These are phyloP conservation scores for Gambusia affinis DNA, from an alignment of 2,113 vertebrate genomes.

Conservation along the genomic window DNA sequence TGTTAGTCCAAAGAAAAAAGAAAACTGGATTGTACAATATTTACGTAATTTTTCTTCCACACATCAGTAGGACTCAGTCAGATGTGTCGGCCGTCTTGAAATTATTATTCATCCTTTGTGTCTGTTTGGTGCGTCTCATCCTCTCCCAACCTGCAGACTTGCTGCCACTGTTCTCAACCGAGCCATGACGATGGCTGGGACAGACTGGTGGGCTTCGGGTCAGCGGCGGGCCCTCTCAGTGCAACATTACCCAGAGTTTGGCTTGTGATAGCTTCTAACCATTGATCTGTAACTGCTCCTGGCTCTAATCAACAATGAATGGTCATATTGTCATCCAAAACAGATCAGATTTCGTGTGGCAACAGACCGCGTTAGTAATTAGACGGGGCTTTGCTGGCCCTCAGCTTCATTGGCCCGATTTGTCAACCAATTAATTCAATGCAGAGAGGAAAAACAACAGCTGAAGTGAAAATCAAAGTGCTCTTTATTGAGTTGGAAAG, in stretches of 20 bases:
- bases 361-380: slow-evolving; percentile 66
- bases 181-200: slow-evolving; percentile 7
- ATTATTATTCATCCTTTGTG: too few relatives aligned
- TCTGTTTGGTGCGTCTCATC: too few relatives aligned
- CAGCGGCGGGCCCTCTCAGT: slow-evolving; percentile 20
- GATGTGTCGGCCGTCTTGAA: too few relatives aligned
- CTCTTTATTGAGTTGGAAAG: slow-evolving; percentile 2
- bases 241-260: slow-evolving; percentile 54
- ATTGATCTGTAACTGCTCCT: slow-evolving; percentile 72
- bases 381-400: slow-evolving; percentile 58
- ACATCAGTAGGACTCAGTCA: too few relatives aligned
- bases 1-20: too few relatives aligned
- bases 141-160: not conserved
- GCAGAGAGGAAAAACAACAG: slow-evolving; percentile 12
- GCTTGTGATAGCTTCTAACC: slow-evolving; percentile 65
- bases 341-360: slow-evolving; percentile 78
- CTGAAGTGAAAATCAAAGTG: slow-evolving; percentile 10
- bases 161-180: not conserved
- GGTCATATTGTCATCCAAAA: slow-evolving; percentile 75
- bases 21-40: too few relatives aligned
- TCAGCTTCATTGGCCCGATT: slow-evolving; percentile 25
- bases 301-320: slow-evolving; percentile 81
- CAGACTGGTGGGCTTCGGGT: slow-evolving; percentile 25
- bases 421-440: slow-evolving; percentile 42
- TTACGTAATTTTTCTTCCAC: too few relatives aligned